Base-by-base conservation (phyloP, 1,140 invertebrate genomes). In the Drosophila mayri region DNA sequence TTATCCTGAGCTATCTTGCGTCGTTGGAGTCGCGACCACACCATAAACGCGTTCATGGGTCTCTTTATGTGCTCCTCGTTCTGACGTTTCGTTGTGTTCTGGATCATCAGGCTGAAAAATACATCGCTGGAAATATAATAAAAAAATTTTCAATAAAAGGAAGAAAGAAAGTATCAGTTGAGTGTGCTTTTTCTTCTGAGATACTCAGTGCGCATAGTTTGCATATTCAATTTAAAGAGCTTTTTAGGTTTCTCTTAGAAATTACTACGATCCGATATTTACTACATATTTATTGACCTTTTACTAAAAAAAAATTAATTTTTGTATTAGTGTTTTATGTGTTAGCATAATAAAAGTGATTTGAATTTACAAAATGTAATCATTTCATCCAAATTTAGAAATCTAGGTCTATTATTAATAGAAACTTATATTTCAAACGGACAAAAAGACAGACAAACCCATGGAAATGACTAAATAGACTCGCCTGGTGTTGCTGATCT, bases 1-100 rank as follows among this genome's bases (percentile, higher is more conserved):
- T 99, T 99, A 83, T 99, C 98, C 92, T 98, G 97, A 0, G 98
- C 98, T 81, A 99, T 99, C 93, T 99, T 98, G 63, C 97, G 94
- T 54, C 97, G 93, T 86, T 98, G 97, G 43, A 97, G 93, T 44
- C 97, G 93, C 0, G 97, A 97, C 97, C 97, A 98, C 37, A 96
- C 95, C 96, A 96, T 96, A 92, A 96, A 96, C 11, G 96, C 96
- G 91, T 96, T 96, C 96, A 96, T 96, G 16, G 95, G 96, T 57
- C 96, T 92, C 85, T 96, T 96, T 75, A 96, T 96, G 87, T 96
- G 95, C 62, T 93, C 94, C 76, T 95, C 94, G 47, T 91, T 93
- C 55, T 92, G 83, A 32, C 90, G 73, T 37, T 91, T 87, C 54
- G 90, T 92, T 91, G 91, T 92, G 67, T 92, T 92, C 64, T 92